Base-by-base conservation (phyloP, 2,888 invertebrate species). In the Athripsodes cinereus region DNA sequence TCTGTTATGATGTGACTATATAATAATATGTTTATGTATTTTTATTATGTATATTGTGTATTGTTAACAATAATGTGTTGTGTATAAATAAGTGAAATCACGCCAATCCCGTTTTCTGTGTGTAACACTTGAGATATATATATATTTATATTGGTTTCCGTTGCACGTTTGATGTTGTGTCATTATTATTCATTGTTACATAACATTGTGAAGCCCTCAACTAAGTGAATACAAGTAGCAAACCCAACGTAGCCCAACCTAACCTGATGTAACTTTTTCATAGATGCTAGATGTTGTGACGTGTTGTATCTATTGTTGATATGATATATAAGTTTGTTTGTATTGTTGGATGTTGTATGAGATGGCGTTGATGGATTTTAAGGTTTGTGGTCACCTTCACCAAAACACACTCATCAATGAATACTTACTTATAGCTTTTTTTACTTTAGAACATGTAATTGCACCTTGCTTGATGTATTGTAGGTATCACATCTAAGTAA, bases 321-420 rank as follows among this genome's bases (percentile, higher is more conserved):
- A 8, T 8, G 31, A 6, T 31, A 31, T 11, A 31, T 31, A 11
- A n/a, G n/a, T n/a, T 26, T 26, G 26, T 26, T 26, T 26, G 10
- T 26, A 26, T 6, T 26, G 10, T 26, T 3, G 10, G 5, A 44
- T 47, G 19, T 31, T 16, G 21, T 48, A 55, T 18, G 35, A 34
- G 55, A 55, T 34, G 35, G 21, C 35, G 35, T 22, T 48, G 48
- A 34, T 49, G 48, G 49, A 49, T 55, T 55, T 55, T 55, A 55
- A 55, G 55, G 55, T 55, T 55, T 34, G 46, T 5, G 8, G 35
- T 19, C 19, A 26, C 22, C 16, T 26, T n/a, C n/a, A n/a, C n/a
- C n/a, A n/a, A n/a, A n/a, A n/a, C n/a, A n/a, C n/a, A n/a, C n/a
- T n/a, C n/a, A n/a, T n/a, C n/a, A n/a, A n/a, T n/a, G n/a, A n/a